A percentile compares a stretch with the other conserved stretches of the same genome.
These are phyloP conservation scores for Penelope pileata DNA, from an alignment of 2,113 vertebrate genomes.

Conservation along the genomic window DNA sequence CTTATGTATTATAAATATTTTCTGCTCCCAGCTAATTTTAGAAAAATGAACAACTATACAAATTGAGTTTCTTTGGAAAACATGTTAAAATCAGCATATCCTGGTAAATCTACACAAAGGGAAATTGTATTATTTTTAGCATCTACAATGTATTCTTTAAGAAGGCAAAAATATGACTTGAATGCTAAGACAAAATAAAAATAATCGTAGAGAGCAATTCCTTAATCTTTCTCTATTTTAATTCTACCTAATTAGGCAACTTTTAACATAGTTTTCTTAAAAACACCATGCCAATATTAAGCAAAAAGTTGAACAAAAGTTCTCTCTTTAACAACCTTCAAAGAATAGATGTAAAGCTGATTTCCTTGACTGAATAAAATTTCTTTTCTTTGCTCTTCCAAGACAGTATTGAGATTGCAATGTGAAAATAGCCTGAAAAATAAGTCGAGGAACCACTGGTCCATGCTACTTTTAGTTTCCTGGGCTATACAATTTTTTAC, in stretches of 20 bases:
- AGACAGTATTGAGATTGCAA: background rate
- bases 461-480: background rate
- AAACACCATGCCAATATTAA: background rate
- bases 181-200: background rate
- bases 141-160: background rate
- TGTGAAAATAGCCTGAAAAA: background rate
- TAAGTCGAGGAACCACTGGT: background rate
- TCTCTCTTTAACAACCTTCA: background rate
- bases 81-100: background rate
- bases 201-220: background rate
- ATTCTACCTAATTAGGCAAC: background rate
- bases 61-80: background rate
- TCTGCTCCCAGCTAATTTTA: background rate
- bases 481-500: background rate
- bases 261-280: background rate
- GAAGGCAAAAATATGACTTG: background rate
- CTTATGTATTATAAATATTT: background rate
- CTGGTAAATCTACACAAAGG: background rate
- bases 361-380: background rate
- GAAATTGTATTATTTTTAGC: background rate
- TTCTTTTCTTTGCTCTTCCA: background rate
- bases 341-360: background rate
- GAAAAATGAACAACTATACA: background rate
- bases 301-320: background rate
- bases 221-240: background rate